Evolutionary conservation across 2,113 vertebrate species (phyloP), one percentile per base, ranked within the genome.

Genomic region (Sceloporus undulatus): DNA sequence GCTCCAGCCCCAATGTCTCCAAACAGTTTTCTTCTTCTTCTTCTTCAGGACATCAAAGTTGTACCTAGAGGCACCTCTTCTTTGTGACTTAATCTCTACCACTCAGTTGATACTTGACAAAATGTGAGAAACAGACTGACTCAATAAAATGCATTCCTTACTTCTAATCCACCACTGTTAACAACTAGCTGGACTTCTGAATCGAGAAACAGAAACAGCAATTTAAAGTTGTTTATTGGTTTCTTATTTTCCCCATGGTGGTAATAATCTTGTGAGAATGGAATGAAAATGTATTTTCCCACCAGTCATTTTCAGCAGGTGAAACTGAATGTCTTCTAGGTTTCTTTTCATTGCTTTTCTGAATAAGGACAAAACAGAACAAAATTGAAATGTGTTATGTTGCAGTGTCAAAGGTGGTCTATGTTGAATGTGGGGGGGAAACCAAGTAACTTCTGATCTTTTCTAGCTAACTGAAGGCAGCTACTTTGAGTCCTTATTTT

Each of bases 361-460:
- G 42, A 52, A 34, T 81, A 73, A 74, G n/a, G 65, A 71, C n/a
- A 38, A 23, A 62, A 75, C 21, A 27, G 42, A 38, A 14, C 1
- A 56, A 48, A 79, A 40, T 25, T 54, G 42, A 71, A 59, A 2
- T 18, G 4, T 11, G 8, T 27, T 59, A 5, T 40, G 29, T 11
- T 40, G 13, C 14, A 19, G 11, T 84, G 79, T 56, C 0, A 79
- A 8, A 85, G 74, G 79, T 34, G 16, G 1, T 18, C 42, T 56
- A 2, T 38, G 76, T 52, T 68, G 48, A 71, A 81, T 40, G 4
- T 13, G 1, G 19, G 9, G 27, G 1, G 5, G 6, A 19, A 76
- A 34, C 18, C 10, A 88, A 89, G 76, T 54, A 21, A 88, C 21
- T 77, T 70, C 78, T 91, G 77, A 76, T 13, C 87, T 38, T 84